phyloP scores from a whole-genome alignment of 2,888 invertebrate species.

The Agrotis puta region DNA sequence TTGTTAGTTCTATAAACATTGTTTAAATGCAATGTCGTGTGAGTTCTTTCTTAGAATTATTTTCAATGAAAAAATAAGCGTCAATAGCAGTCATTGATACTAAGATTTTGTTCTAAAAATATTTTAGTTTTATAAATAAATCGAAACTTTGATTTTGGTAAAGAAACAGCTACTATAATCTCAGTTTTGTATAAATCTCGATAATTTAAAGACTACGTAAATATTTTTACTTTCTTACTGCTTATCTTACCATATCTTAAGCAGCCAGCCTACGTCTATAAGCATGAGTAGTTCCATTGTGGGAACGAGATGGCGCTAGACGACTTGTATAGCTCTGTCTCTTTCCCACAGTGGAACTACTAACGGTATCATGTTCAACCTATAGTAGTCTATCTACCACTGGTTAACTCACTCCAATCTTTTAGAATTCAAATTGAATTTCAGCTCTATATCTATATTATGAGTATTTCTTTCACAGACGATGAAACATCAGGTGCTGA shows the following conservation, averaged over 20 bases:
- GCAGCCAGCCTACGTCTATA: too few species aligned
- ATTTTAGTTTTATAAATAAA: background rate
- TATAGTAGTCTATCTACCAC: too few species aligned
- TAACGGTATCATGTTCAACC: too few species aligned
- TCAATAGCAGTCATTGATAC: background rate
- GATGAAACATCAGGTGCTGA: constrained; percentile 83
- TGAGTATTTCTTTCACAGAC: constrained; percentile 54
- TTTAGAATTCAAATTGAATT: too few species aligned
- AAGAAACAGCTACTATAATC: background rate
- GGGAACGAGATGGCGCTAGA: too few species aligned
- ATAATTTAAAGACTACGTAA: background rate
- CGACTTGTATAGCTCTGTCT: too few species aligned
- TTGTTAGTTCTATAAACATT: background rate
- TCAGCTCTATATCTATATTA: too few species aligned
- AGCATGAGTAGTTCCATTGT: too few species aligned
- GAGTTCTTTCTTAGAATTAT: background rate
- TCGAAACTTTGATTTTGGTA: background rate
- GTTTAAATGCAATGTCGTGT: background rate
- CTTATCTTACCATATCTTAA: background rate
- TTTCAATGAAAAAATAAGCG: background rate
- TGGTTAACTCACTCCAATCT: too few species aligned
- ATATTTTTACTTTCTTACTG: background rate
- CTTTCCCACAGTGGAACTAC: too few species aligned
- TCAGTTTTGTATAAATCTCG: background rate
- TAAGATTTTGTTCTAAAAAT: too few species aligned